Conservation (phyloP, 37 sponge, comb jelly and placozoan species). For the Spongilla lacustris region DNA sequence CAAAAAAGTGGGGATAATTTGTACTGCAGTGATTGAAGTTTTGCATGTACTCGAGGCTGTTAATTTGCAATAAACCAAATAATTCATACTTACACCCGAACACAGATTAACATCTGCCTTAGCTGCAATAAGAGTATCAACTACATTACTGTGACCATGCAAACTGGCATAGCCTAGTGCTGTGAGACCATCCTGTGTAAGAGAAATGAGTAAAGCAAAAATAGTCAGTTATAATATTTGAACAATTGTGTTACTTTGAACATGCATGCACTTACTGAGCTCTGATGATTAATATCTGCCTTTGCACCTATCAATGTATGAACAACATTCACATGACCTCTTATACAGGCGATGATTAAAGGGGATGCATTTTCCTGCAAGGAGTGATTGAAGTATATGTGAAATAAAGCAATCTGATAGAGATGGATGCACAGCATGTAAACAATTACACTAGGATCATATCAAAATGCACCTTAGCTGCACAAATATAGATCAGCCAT, state of each 20-base stretch:
- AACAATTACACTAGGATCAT: no score
- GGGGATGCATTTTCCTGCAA: not conserved
- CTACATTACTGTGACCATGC: not conserved
- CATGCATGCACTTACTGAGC: not conserved
- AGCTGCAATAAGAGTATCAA: not conserved
- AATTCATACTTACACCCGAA: not conserved
- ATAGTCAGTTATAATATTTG: no score
- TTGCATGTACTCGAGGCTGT: no score
- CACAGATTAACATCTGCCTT: not conserved
- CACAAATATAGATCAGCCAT: no score
- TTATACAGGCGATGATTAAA: not conserved
- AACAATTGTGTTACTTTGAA: no score
- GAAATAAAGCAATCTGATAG: no score
- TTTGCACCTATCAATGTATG: not conserved
- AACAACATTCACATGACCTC: not conserved
- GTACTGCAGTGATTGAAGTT: not conserved
- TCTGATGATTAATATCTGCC: not conserved
- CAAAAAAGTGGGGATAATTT: not conserved
- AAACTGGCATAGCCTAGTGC: not conserved
- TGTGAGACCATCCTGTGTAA: not conserved
- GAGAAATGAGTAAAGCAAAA: not conserved
- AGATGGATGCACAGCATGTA: no score
- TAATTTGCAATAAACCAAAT: no score
- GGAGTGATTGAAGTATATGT: no score
- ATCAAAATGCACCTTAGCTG: no score